phyloP scores from a whole-genome alignment of 2,888 invertebrate species.

The Teinopalpus imperialis region DNA sequence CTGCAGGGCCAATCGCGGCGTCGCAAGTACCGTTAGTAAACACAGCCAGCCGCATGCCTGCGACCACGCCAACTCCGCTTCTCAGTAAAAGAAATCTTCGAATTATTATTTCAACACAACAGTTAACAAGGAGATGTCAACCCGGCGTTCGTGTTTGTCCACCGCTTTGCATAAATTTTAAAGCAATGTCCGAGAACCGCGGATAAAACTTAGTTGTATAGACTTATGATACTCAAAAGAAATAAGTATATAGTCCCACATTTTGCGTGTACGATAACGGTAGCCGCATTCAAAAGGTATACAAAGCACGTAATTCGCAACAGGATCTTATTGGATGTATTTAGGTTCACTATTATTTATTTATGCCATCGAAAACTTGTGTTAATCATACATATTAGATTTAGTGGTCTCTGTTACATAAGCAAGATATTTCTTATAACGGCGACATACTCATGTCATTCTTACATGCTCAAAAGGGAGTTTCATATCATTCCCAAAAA shows the following conservation, averaged over 20 bases:
- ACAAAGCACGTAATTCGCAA: slow-evolving; percentile 18
- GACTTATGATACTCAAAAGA: neutral
- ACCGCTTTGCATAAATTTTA: slow-evolving; percentile 10
- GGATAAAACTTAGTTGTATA: neutral
- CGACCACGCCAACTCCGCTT: slow-evolving; percentile 48
- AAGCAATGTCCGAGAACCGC: slow-evolving; percentile 11
- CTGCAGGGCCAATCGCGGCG: slow-evolving; percentile 64
- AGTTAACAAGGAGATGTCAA: slow-evolving; percentile 29
- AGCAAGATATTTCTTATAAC: too few relatives aligned
- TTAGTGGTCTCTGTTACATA: too few relatives aligned
- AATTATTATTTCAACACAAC: slow-evolving; percentile 38
- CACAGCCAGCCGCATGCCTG: slow-evolving; percentile 41
- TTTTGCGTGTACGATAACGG: slow-evolving; percentile 14
- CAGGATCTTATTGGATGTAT: too few relatives aligned
- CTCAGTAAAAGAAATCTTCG: slow-evolving; percentile 59
- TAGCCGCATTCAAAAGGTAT: slow-evolving; percentile 4
- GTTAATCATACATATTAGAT: too few relatives aligned
- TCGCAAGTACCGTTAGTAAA: slow-evolving; percentile 62
- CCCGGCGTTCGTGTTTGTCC: slow-evolving; percentile 8
- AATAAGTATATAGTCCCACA: neutral
- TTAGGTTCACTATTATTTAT: too few relatives aligned
- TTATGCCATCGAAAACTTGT: too few relatives aligned
- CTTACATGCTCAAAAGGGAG: too few relatives aligned
- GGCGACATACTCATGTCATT: too few relatives aligned
- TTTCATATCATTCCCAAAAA: too few relatives aligned